These are phyloP conservation scores for Lymantria dispar DNA, from an alignment of 2,888 invertebrate species.

Conservation along the genomic window DNA sequence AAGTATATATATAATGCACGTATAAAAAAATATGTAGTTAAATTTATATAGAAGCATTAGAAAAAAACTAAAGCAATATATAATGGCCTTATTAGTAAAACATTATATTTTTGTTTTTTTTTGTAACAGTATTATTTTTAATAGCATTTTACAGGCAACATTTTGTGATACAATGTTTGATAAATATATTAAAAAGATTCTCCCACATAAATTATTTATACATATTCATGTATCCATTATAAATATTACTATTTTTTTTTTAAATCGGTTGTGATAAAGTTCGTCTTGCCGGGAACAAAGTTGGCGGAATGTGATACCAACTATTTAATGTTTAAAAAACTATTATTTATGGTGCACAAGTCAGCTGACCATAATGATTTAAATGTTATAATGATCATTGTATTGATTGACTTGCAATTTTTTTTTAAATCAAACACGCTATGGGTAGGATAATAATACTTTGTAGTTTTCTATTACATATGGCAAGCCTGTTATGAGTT, in stretches of 20 bases:
- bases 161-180: conserved; percentile 49
- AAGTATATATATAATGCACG: neutral
- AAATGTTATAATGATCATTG: too few relatives aligned
- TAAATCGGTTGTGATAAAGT: conserved; percentile 32
- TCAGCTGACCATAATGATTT: too few relatives aligned
- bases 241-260: neutral
- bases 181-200: conserved; percentile 2
- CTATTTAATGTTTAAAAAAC: neutral
- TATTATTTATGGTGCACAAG: neutral
- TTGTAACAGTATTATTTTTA: conserved; percentile 63
- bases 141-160: conserved; percentile 48
- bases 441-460: too few relatives aligned
- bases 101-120: conserved; percentile 40
- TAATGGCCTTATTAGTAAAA: conserved; percentile 60
- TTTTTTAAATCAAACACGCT: too few relatives aligned
- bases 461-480: too few relatives aligned
- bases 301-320: conserved; percentile 2
- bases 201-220: neutral
- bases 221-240: neutral
- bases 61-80: conserved; percentile 56
- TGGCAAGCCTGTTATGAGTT: too few relatives aligned
- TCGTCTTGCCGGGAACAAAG: conserved; percentile 18
- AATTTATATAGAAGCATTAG: neutral
- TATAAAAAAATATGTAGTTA: neutral
- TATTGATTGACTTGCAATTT: too few relatives aligned